Conservation (phyloP, 2,888 invertebrate genomes). For the Ichneumoninae sp. region DNA sequence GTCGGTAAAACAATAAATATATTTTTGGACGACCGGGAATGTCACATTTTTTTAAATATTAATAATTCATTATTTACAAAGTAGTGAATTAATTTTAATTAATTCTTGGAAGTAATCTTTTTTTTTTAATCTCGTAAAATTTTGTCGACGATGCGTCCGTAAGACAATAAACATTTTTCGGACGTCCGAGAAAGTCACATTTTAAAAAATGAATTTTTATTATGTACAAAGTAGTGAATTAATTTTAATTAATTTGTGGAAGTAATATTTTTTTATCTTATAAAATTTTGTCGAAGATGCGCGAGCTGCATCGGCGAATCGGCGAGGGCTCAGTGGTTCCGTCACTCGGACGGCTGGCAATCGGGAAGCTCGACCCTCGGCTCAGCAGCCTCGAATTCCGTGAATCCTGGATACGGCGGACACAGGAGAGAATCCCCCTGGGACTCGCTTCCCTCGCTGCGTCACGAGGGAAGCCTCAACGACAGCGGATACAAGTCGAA, state of each 20-base stretch:
- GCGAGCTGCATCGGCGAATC: conserved; percentile 96
- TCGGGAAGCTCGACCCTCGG: conserved; percentile 90
- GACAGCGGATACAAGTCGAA: conserved; percentile 95
- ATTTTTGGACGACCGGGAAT: too few species aligned
- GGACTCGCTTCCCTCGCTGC: conserved; percentile 94
- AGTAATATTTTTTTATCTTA: not conserved
- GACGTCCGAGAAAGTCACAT: too few species aligned
- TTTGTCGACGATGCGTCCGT: conserved; percentile 85
- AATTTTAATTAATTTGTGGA: not conserved
- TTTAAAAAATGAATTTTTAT: too few species aligned
- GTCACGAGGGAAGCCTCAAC: conserved; percentile 94
- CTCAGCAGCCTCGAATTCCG: conserved; percentile 85
- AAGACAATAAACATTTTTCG: too few species aligned
- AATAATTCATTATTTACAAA: too few species aligned
- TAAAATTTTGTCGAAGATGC: conserved; percentile 85
- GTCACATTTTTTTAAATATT: too few species aligned
- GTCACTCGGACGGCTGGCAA: conserved; percentile 95
- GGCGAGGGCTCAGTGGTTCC: conserved; percentile 95
- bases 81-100: too few species aligned
- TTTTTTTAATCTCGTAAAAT: conserved; percentile 22
- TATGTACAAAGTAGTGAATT: too few species aligned
- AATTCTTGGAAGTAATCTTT: not conserved
- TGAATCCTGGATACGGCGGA: conserved; percentile 80
- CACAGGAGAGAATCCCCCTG: conserved; percentile 92
- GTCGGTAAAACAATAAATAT: too few species aligned